A percentile compares a stretch with the other conserved stretches of the same genome.
Evolutionary conservation across 2,888 invertebrate species (phyloP).

Genomic region (Exocentrus adspersus): DNA sequence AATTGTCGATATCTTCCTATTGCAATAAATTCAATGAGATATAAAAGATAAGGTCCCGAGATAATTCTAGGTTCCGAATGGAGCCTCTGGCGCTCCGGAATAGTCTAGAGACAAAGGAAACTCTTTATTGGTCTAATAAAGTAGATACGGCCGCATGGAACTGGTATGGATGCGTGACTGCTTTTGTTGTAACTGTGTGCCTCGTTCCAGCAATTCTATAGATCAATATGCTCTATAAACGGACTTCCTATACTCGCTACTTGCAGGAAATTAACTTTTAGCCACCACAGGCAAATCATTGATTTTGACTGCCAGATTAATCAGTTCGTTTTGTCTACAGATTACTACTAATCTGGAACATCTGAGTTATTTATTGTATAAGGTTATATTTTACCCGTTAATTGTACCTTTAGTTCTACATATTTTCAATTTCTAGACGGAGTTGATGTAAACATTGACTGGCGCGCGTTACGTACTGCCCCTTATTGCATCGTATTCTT

Average conservation of each 20-base stretch:
- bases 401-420: too few relatives aligned
- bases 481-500: too few relatives aligned
- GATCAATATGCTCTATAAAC: constrained; percentile 44
- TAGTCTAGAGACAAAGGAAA: constrained; percentile 38
- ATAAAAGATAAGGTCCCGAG: constrained; percentile 31
- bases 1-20: constrained; percentile 20
- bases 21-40: constrained; percentile 29
- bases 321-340: constrained; percentile 2
- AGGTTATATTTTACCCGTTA: too few relatives aligned
- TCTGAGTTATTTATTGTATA: too few relatives aligned
- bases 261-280: constrained; percentile 45
- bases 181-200: constrained; percentile 42
- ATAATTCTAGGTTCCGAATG: constrained; percentile 35
- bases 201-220: constrained; percentile 34
- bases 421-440: too few relatives aligned
- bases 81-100: constrained; percentile 24
- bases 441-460: too few relatives aligned
- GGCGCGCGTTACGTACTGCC: too few relatives aligned
- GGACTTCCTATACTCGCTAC: constrained; percentile 42
- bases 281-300: constrained; percentile 43
- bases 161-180: constrained; percentile 41
- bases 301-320: constrained; percentile 39
- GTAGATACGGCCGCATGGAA: constrained; percentile 41
- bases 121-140: constrained; percentile 46
- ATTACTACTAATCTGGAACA: too few relatives aligned